Conservation (phyloP, 2,797 vertebrate species). For the Dallia pectoralis region DNA sequence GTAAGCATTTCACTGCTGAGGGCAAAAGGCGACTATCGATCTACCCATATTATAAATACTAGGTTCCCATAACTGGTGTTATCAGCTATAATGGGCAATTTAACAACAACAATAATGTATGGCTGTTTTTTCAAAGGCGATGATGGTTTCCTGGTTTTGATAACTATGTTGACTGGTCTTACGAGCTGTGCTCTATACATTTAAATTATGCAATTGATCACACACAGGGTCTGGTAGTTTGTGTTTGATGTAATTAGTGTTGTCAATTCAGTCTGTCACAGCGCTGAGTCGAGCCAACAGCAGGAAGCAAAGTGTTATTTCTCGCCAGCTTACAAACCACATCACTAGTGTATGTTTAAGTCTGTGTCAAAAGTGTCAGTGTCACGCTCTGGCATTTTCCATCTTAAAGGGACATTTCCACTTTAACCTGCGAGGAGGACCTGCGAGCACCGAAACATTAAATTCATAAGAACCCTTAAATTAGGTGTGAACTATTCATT, state of each 20-base stretch:
- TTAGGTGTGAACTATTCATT: too few relatives aligned
- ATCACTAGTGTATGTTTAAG: background rate
- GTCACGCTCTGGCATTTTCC: background rate
- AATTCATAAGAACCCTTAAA: too few relatives aligned
- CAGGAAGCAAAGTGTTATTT: conserved; percentile 62
- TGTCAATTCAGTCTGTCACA: conserved; percentile 43
- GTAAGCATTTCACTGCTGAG: background rate
- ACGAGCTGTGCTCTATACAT: background rate
- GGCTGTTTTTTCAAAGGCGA: background rate
- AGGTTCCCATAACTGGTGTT: background rate
- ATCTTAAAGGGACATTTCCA: too few relatives aligned
- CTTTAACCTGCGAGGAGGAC: too few relatives aligned
- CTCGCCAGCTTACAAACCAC: conserved; percentile 56
- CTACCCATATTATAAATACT: too few relatives aligned
- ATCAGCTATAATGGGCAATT: too few relatives aligned
- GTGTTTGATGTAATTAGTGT: conserved; percentile 2
- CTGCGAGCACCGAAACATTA: too few relatives aligned
- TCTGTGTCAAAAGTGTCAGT: conserved; percentile 1
- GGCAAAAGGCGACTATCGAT: background rate
- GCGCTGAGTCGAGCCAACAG: conserved; percentile 37
- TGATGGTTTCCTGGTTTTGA: background rate
- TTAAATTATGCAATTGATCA: background rate
- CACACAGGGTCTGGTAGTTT: background rate
- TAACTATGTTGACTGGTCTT: background rate
- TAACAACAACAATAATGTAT: background rate